A percentile compares a stretch with the other conserved stretches of the same genome.
phyloP scores from a whole-genome alignment of 1,140 invertebrate genomes.

The Euglossa dilemma region DNA sequence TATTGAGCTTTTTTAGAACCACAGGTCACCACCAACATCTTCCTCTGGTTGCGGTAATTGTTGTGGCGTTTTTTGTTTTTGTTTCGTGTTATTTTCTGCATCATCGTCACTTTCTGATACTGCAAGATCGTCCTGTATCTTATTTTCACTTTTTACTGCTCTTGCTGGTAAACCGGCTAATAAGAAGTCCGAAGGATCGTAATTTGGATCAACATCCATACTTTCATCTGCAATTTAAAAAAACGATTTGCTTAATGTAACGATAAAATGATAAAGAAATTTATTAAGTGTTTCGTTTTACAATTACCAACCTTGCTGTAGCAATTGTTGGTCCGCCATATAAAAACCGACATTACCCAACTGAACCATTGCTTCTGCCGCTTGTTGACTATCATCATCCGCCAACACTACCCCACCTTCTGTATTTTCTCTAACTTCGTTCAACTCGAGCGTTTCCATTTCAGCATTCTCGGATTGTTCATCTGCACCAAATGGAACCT shows the following conservation, averaged over 20 bases:
- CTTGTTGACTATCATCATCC: slow-evolving; percentile 91
- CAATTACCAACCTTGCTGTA: slow-evolving; percentile 76
- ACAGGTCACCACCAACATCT: slow-evolving; percentile 81
- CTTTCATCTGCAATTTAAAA: slow-evolving; percentile 85
- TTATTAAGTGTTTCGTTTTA: not conserved
- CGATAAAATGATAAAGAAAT: not conserved
- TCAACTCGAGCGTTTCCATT: slow-evolving; percentile 76
- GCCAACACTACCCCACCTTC: slow-evolving; percentile 80
- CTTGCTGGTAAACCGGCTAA: slow-evolving; percentile 83
- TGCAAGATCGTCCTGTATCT: slow-evolving; percentile 89
- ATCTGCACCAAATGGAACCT: slow-evolving; percentile 84
- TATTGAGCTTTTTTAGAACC: slow-evolving; percentile 79
- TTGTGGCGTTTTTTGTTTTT: slow-evolving; percentile 65
- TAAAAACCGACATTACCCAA: slow-evolving; percentile 89
- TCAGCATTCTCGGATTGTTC: slow-evolving; percentile 83
- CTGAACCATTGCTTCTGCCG: slow-evolving; percentile 92
- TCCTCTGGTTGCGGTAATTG: slow-evolving; percentile 76
- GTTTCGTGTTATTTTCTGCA: slow-evolving; percentile 73
- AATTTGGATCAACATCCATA: slow-evolving; percentile 91
- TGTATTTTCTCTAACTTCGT: slow-evolving; percentile 71
- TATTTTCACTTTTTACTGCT: slow-evolving; percentile 77
- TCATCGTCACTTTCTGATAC: slow-evolving; percentile 92
- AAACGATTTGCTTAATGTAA: slow-evolving; percentile 32
- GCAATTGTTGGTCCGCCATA: slow-evolving; percentile 83
- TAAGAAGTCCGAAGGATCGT: slow-evolving; percentile 93